phyloP scores from a whole-genome alignment of 1,140 invertebrate genomes.

The Chlorops oryzae region DNA sequence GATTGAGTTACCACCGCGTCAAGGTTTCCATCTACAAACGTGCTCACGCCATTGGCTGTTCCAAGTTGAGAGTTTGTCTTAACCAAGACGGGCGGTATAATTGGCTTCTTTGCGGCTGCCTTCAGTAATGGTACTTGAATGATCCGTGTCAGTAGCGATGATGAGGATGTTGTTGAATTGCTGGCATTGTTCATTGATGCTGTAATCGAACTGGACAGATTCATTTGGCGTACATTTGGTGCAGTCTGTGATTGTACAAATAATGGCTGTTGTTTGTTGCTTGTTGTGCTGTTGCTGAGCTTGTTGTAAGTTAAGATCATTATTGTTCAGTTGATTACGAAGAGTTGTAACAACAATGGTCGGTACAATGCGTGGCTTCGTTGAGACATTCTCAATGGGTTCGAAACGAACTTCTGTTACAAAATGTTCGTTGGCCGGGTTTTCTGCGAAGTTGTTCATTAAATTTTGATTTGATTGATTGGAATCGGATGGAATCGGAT shows the following conservation, averaged over 20 bases:
- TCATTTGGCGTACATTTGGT: background rate
- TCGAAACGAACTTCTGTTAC: constrained; percentile 11
- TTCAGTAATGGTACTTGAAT: constrained; percentile 43
- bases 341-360: background rate
- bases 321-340: too few relatives aligned
- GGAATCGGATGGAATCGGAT: too few relatives aligned
- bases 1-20: too few relatives aligned
- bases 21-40: background rate
- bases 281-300: background rate
- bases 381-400: too few relatives aligned
- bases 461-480: too few relatives aligned
- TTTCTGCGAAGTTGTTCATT: too few relatives aligned
- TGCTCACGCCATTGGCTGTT: background rate
- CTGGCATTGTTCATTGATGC: constrained; percentile 5
- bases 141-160: constrained; percentile 26
- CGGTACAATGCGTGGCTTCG: background rate
- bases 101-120: constrained; percentile 41
- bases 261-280: too few relatives aligned
- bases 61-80: constrained; percentile 28
- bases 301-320: constrained; percentile 9
- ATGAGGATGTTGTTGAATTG: background rate
- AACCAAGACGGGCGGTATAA: constrained; percentile 41
- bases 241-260: too few relatives aligned
- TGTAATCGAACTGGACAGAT: background rate
- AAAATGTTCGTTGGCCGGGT: background rate